A percentile compares a stretch with the other conserved stretches of the same genome.
Conservation (phyloP, 2,797 vertebrate species). For the Scyliorhinus canicula region DNA sequence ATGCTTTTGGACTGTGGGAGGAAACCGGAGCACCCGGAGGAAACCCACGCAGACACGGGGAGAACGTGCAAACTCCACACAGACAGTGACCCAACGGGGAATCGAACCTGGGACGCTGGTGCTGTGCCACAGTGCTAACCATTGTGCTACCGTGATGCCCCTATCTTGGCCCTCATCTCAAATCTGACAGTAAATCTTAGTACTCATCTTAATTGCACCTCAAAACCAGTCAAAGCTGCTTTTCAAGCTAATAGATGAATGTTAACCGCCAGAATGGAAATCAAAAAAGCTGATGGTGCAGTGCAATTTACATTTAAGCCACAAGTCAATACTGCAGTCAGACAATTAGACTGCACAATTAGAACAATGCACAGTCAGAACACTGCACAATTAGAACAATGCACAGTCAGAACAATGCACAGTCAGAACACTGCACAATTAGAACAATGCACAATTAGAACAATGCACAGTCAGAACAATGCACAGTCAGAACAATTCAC, state of each 20-base stretch:
- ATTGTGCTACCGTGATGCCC: too few relatives aligned
- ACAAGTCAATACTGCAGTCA: too few relatives aligned
- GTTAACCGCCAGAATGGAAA: background rate
- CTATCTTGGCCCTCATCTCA: background rate
- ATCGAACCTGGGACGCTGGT: too few relatives aligned
- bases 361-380: background rate
- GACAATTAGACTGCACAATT: background rate
- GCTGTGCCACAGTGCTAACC: too few relatives aligned
- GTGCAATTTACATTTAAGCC: background rate
- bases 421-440: background rate
- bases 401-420: too few relatives aligned
- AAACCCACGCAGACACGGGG: too few relatives aligned
- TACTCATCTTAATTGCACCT: background rate
- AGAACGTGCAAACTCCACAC: too few relatives aligned
- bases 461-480: too few relatives aligned
- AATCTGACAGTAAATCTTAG: background rate
- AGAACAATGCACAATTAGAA: background rate
- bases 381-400: background rate
- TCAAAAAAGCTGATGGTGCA: background rate
- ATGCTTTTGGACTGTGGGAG: too few relatives aligned
- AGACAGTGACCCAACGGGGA: too few relatives aligned
- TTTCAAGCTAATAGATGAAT: background rate
- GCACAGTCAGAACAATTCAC: too few relatives aligned
- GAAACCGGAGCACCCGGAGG: too few relatives aligned
- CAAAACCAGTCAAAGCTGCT: background rate